These are phyloP conservation scores for Sebastolobus altivelis DNA, from an alignment of 2,797 vertebrate species.

Conservation along the genomic window DNA sequence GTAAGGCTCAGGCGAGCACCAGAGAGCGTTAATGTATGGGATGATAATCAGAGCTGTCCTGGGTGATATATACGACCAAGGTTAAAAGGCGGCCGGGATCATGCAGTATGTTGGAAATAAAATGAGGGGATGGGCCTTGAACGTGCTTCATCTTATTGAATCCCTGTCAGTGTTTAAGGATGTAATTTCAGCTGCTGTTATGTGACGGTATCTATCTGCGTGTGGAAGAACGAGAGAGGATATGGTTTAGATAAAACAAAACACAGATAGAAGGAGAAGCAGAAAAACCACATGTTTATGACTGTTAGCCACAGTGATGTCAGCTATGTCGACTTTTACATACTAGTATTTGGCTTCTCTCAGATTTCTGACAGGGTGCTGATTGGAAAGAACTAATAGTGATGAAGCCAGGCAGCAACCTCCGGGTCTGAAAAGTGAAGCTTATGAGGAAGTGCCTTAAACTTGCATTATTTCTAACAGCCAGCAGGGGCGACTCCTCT, in stretches of 20 bases:
- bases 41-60: constrained; percentile 46
- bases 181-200: constrained; percentile 25
- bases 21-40: constrained; percentile 44
- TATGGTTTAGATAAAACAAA: constrained; percentile 1
- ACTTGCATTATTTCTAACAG: rapidly evolving
- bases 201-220: neutral
- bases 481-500: too few species aligned
- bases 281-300: neutral
- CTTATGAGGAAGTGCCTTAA: too few species aligned
- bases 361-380: neutral
- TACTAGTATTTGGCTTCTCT: neutral
- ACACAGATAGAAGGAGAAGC: neutral
- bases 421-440: too few species aligned
- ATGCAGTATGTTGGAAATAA: constrained; percentile 24
- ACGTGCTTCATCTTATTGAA: constrained; percentile 35
- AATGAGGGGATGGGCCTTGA: constrained; percentile 30
- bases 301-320: neutral
- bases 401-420: too few species aligned
- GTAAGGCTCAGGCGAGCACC: constrained; percentile 1
- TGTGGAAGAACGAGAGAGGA: neutral
- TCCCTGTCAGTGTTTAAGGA: constrained; percentile 27
- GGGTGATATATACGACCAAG: constrained; percentile 41
- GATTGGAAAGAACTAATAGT: neutral
- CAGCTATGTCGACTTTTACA: neutral
- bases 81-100: constrained; percentile 39